Base-by-base conservation (phyloP, 2,888 invertebrate species). In the Pachydiplax longipennis region DNA sequence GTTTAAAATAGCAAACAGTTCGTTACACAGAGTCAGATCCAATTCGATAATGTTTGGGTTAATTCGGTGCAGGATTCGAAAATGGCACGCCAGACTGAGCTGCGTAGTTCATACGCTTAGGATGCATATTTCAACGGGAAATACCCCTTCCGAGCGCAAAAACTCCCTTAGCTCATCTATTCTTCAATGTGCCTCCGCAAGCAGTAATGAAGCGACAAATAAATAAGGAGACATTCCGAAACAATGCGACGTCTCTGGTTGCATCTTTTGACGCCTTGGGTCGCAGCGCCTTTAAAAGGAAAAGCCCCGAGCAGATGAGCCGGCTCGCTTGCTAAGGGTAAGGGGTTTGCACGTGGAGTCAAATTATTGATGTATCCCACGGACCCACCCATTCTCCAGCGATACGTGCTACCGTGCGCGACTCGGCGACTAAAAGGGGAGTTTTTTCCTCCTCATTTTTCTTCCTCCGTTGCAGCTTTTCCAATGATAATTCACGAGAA, bases 351-450 rank as follows among this genome's bases (percentile, higher is more conserved):
- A 73, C 73, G 73, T 73, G 73, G 73, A 73, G 73, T 73, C 73
- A 73, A 73, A 73, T 73, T 73, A 73, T 73, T 73, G 73, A 73
- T 73, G 73, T 73, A 73, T 73, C 73, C 65, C 73, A 73, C 73
- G 73, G 73, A 73, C 73, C 73, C 25, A 73, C 73, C 73, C 73
- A 73, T 73, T 73, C 73, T 73, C 73, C 73, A 10, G 31, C 73
- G 73, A 73, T 73, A 73, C 73, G 73, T 73, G 25, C 73, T 31
- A 25, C 31, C 73, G 73, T 73, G 73, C 73, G 73, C 73, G 73
- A 31, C 15, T 65, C 61, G 61, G 61, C 61, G n/a, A 61, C 61
- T 61, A 25, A 31, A 25, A 73, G 15, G n/a, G 31, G 53, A 18
- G 5, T 18, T 73, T 73, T 65, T 73, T 31, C 10, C 31, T 25